A percentile compares a stretch with the other conserved stretches of the same genome.
Evolutionary conservation across 2,797 vertebrate genomes (phyloP).

Genomic region (Lepus oiostolus): DNA sequence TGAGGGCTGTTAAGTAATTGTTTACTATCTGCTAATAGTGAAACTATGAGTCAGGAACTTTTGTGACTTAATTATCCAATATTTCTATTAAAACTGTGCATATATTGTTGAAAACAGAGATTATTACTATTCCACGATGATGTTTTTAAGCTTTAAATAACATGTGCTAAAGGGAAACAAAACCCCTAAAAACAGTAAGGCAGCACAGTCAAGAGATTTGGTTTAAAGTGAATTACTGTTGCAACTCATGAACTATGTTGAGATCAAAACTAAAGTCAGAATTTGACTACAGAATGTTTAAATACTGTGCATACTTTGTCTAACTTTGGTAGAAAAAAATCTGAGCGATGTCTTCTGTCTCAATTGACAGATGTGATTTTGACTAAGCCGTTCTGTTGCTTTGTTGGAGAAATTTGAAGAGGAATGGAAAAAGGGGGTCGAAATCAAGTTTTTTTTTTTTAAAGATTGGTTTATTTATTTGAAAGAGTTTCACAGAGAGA

Average conservation of each 20-base stretch:
- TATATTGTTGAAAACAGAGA: constrained; percentile 42
- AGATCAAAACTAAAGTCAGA: constrained; percentile 40
- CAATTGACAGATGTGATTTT: constrained; percentile 25
- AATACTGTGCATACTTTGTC: constrained; percentile 25
- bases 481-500: no score
- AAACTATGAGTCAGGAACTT: constrained; percentile 32
- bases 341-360: background rate
- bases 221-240: constrained; percentile 50
- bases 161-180: constrained; percentile 40
- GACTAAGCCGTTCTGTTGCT: constrained; percentile 42
- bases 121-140: constrained; percentile 25
- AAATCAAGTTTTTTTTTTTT: constrained; percentile 43
- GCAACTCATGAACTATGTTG: background rate
- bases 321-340: constrained; percentile 48
- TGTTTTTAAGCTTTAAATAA: constrained; percentile 56
- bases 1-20: background rate
- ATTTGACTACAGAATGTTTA: constrained; percentile 58
- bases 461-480: no score
- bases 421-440: background rate
- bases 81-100: background rate
- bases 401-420: background rate
- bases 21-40: constrained; percentile 22
- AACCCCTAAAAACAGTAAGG: background rate
- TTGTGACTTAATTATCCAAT: background rate
- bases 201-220: constrained; percentile 47